Percentiles rank a stretch among this genome's conserved stretches.
These are phyloP conservation scores for Polyergus mexicanus DNA, from an alignment of 1,140 invertebrate genomes.

Conservation along the genomic window DNA sequence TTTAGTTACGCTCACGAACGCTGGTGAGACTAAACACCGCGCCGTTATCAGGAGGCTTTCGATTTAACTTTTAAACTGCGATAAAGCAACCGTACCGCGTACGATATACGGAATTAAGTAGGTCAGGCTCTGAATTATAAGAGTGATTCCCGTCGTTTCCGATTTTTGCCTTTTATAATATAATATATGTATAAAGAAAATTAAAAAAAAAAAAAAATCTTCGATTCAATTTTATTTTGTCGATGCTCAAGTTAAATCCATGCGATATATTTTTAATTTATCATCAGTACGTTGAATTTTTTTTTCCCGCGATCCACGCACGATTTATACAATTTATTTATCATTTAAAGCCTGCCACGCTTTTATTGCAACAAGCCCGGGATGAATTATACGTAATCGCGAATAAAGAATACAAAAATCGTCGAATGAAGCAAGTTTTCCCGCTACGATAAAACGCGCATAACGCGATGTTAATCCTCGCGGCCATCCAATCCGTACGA, in stretches of 20 bases:
- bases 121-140: conserved; percentile 19
- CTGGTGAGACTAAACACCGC: conserved; percentile 42
- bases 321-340: not conserved
- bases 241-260: not conserved
- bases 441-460: conserved; percentile 15
- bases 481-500: conserved; percentile 44
- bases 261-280: too few species aligned
- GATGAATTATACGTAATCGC: conserved; percentile 27
- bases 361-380: not conserved
- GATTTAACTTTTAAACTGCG: conserved; percentile 38
- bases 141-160: not conserved
- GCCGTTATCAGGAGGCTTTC: conserved; percentile 36
- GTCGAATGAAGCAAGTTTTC: not conserved
- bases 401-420: not conserved
- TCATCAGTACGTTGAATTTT: too few species aligned
- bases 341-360: not conserved
- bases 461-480: conserved; percentile 29
- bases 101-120: conserved; percentile 47
- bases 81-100: conserved; percentile 20
- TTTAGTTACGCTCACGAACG: conserved; percentile 36
- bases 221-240: too few species aligned
- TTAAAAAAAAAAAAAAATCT: not conserved
- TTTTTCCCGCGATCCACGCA: too few species aligned
- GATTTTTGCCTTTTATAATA: not conserved
- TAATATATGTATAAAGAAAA: too few species aligned